Conservation (phyloP, 2,797 vertebrate genomes). For the Oophaga sylvatica region DNA sequence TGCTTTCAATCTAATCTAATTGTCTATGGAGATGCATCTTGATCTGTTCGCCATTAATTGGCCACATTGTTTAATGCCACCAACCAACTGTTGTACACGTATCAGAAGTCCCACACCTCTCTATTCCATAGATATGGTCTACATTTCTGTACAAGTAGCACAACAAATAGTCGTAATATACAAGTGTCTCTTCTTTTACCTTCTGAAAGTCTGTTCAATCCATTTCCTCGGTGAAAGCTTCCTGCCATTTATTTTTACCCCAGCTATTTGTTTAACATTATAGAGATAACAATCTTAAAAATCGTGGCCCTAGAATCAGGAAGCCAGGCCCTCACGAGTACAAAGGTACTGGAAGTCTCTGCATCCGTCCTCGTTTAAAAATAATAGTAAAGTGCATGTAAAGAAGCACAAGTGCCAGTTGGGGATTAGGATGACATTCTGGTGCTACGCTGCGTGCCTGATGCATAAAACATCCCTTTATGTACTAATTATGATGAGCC, state of each 20-base stretch:
- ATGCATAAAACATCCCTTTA: not conserved
- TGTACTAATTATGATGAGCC: not conserved
- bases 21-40: not conserved
- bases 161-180: not conserved
- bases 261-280: conserved; percentile 69
- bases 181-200: conserved; percentile 11
- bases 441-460: not conserved
- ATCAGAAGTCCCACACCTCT: not conserved
- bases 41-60: not conserved
- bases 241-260: conserved; percentile 67
- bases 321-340: conserved; percentile 72
- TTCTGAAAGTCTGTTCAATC: conserved; percentile 64
- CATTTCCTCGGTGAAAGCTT: conserved; percentile 69
- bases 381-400: conserved; percentile 25
- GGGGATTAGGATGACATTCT: conserved; percentile 42
- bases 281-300: conserved; percentile 75
- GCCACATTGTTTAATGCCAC: not conserved
- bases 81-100: not conserved
- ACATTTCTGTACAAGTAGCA: not conserved
- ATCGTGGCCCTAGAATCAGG: conserved; percentile 71
- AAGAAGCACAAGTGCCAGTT: conserved; percentile 36
- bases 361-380: conserved; percentile 64
- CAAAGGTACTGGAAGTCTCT: conserved; percentile 66
- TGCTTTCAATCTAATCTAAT: not conserved
- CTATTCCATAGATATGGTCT: not conserved